Conservation (phyloP, 1,140 invertebrate genomes). For the Lanistes nyassanus region DNA sequence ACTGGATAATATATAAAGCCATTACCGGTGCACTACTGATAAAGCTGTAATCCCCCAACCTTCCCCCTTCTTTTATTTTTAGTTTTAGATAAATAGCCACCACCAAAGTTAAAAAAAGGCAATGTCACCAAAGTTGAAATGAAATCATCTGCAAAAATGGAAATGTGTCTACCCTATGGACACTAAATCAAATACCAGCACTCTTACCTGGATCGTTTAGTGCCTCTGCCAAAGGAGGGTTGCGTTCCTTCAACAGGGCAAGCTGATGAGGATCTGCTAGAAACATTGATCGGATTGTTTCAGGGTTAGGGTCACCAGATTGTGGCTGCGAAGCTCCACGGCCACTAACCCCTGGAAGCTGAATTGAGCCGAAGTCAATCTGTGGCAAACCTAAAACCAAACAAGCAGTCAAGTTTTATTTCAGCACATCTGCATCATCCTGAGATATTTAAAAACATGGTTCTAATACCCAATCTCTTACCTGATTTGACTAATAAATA, state of each 20-base stretch:
- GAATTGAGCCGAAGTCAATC: constrained; percentile 88
- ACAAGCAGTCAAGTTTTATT: neutral
- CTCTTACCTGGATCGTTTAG: constrained; percentile 77
- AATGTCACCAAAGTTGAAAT: too few species aligned
- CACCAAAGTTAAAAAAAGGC: too few species aligned
- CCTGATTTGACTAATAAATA: neutral
- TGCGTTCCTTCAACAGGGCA: constrained; percentile 91
- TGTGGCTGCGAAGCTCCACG: neutral
- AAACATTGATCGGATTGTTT: constrained; percentile 88
- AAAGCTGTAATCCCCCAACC: too few species aligned
- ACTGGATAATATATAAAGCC: too few species aligned
- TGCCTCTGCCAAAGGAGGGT: constrained; percentile 91
- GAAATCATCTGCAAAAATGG: too few species aligned
- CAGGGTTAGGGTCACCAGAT: constrained; percentile 77
- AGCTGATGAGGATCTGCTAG: constrained; percentile 92
- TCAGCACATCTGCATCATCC: too few species aligned
- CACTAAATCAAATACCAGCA: constrained; percentile 2
- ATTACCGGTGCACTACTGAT: too few species aligned
- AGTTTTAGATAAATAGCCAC: too few species aligned
- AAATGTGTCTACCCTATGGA: too few species aligned
- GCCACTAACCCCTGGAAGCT: constrained; percentile 74
- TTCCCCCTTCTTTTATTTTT: too few species aligned
- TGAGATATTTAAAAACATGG: constrained; percentile 5
- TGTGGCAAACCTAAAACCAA: constrained; percentile 36
- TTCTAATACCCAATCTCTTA: neutral